Percentiles rank a stretch among this genome's conserved stretches.
Evolutionary conservation across 2,888 invertebrate species (phyloP).

Genomic region (Drosophila phalerata): DNA sequence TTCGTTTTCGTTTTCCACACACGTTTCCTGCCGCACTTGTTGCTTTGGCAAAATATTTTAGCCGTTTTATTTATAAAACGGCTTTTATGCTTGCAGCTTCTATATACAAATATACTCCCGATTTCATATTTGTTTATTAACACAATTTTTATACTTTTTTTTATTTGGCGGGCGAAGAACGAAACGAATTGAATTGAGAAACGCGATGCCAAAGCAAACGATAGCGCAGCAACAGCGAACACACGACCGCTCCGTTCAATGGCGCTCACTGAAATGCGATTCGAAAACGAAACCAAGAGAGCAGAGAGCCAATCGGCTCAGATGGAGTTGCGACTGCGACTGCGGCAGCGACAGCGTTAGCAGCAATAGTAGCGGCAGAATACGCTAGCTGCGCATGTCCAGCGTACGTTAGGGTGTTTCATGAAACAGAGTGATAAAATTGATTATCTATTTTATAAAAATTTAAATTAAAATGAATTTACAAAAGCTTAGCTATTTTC

Average conservation of each 20-base stretch:
- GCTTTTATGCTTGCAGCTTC: conserved; percentile 10
- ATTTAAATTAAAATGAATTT: no score
- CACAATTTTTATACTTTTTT: conserved; percentile 27
- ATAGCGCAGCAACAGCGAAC: conserved; percentile 28
- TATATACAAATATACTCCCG: conserved; percentile 23
- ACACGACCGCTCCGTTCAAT: conserved; percentile 72
- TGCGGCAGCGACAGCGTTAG: conserved; percentile 11
- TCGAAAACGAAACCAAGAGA: conserved; percentile 41
- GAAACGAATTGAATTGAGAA: conserved; percentile 19
- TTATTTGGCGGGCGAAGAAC: conserved; percentile 29
- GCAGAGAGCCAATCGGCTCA: conserved; percentile 23
- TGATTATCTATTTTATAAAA: background rate
- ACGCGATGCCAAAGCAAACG: conserved; percentile 32
- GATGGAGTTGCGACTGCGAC: conserved; percentile 36
- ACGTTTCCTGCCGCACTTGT: conserved; percentile 59
- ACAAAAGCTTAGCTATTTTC: no score
- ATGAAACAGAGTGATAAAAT: conserved; percentile 1
- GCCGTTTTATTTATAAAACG: conserved; percentile 13
- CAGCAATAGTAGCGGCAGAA: conserved; percentile 21
- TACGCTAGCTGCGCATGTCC: conserved; percentile 65
- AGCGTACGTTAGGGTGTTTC: conserved; percentile 45
- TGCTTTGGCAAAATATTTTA: conserved; percentile 29
- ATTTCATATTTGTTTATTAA: conserved; percentile 52
- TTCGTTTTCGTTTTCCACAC: conserved; percentile 57
- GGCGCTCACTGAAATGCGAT: conserved; percentile 77